Evolutionary conservation across 2,113 vertebrate species (phyloP).

Genomic region (Etia nguti): DNA sequence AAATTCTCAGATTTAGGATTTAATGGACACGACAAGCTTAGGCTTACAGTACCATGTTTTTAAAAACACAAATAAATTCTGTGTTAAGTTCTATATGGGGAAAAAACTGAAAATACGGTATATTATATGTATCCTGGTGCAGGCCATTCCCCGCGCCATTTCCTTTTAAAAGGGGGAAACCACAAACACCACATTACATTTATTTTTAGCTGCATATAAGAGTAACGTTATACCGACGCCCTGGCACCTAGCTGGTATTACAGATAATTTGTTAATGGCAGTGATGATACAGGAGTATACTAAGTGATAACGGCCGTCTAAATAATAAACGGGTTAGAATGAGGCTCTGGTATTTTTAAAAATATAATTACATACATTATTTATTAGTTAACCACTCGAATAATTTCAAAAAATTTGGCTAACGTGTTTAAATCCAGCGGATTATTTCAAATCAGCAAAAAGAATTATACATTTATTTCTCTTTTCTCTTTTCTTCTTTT

Average conservation of each 20-base stretch:
- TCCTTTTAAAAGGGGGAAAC: slow-evolving; percentile 21
- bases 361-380: not conserved
- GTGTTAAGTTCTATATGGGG: not conserved
- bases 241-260: not conserved
- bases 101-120: not conserved
- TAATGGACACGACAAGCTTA: not conserved
- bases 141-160: not conserved
- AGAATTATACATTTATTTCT: not conserved
- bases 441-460: not conserved
- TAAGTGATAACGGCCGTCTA: slow-evolving; percentile 30
- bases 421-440: not conserved
- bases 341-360: not conserved
- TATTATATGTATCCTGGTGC: not conserved
- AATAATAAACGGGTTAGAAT: not conserved
- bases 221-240: slow-evolving; percentile 28
- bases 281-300: slow-evolving; percentile 19
- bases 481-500: not conserved
- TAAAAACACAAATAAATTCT: not conserved
- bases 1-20: not conserved
- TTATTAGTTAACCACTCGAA: not conserved
- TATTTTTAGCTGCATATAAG: slow-evolving; percentile 14
- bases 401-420: not conserved
- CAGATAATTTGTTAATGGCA: slow-evolving; percentile 34
- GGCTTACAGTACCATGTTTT: not conserved
- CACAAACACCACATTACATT: not conserved